A percentile compares a stretch with the other conserved stretches of the same genome.
phyloP scores from a whole-genome alignment of 2,113 vertebrate genomes.

The Ceratotherium simum region DNA sequence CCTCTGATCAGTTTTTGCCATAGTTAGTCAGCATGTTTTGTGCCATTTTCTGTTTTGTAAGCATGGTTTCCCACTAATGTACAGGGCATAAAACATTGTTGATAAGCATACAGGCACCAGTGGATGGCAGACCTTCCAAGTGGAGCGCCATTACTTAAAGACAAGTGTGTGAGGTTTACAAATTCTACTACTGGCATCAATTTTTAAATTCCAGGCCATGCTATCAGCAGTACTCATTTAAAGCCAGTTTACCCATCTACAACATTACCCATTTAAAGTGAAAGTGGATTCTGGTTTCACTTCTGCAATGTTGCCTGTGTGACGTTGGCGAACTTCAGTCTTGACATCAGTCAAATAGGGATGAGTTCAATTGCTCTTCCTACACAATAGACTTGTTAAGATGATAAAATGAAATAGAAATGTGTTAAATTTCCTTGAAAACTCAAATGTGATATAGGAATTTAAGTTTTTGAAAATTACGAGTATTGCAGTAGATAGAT shows the following conservation, averaged over 20 bases:
- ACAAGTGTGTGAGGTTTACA: background rate
- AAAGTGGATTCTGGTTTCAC: background rate
- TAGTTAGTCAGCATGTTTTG: background rate
- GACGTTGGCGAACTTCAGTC: background rate
- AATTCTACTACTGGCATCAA: background rate
- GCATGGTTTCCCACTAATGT: background rate
- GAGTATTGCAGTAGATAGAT: background rate
- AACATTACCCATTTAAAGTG: background rate
- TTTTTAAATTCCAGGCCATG: background rate
- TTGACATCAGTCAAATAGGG: background rate
- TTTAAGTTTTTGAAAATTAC: background rate
- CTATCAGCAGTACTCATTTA: background rate
- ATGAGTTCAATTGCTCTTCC: background rate
- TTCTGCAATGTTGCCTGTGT: background rate
- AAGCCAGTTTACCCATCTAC: background rate
- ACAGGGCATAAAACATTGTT: background rate
- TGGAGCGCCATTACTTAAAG: background rate
- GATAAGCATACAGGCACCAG: background rate
- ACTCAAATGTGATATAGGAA: background rate
- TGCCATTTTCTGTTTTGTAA: slow-evolving; percentile 24
- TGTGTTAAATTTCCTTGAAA: slow-evolving; percentile 16
- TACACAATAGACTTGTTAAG: background rate
- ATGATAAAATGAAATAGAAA: slow-evolving; percentile 42
- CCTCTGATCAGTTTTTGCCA: slow-evolving; percentile 26
- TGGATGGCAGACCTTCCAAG: background rate